phyloP scores from a whole-genome alignment of 2,888 invertebrate species.

The Cryptus viduatorius region DNA sequence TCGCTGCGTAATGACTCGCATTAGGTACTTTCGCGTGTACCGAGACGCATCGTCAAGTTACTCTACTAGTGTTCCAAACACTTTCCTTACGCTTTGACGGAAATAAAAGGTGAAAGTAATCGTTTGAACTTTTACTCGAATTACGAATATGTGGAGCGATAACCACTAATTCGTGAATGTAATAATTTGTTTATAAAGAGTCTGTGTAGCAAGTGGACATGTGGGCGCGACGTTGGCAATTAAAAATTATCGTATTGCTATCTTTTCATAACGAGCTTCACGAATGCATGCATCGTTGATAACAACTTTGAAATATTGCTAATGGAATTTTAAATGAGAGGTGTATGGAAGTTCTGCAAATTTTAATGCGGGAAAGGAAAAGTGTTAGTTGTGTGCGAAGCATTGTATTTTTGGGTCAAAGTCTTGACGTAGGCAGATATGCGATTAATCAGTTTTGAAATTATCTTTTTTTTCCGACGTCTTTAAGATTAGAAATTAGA shows the following conservation, averaged over 20 bases:
- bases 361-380: neutral
- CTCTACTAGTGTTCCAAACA: constrained; percentile 42
- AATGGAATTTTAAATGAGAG: neutral
- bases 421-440: too few relatives aligned
- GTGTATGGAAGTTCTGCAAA: neutral
- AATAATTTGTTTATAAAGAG: neutral
- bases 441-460: too few relatives aligned
- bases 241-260: neutral
- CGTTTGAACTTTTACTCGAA: constrained; percentile 71
- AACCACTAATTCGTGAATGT: constrained; percentile 40
- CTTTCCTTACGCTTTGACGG: constrained; percentile 75
- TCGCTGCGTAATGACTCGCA: constrained; percentile 71
- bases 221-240: neutral
- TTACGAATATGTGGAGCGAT: constrained; percentile 63
- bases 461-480: too few relatives aligned
- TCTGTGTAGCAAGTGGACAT: constrained; percentile 34
- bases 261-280: neutral
- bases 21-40: constrained; percentile 64
- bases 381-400: neutral
- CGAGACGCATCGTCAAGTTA: constrained; percentile 5
- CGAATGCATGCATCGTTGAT: constrained; percentile 1
- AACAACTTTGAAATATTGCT: neutral
- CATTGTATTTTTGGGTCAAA: neutral
- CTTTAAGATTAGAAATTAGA: too few relatives aligned
- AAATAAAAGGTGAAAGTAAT: constrained; percentile 80